phyloP scores from a whole-genome alignment of 2,797 vertebrate genomes.

The Melanotaenia trifasciata region DNA sequence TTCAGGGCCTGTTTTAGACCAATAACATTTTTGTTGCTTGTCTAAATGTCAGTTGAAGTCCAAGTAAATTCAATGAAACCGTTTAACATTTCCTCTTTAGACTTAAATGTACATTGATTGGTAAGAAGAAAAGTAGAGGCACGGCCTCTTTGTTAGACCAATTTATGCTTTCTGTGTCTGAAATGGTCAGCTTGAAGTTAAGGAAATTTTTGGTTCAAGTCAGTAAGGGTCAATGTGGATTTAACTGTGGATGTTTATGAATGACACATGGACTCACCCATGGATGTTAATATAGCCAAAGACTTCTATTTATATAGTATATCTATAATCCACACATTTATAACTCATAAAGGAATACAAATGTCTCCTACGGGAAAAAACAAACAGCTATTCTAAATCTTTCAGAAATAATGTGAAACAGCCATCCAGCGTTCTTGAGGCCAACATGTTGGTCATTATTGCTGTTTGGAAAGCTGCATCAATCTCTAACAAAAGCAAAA shows the following conservation, averaged over 20 bases:
- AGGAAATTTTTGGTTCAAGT: neutral
- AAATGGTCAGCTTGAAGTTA: neutral
- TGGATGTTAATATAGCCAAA: neutral
- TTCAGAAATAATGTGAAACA: neutral
- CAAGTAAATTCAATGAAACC: neutral
- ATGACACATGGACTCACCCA: neutral
- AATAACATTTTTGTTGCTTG: neutral
- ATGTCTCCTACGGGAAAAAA: neutral
- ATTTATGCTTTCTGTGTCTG: neutral
- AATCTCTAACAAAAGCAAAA: neutral
- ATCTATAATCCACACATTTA: neutral
- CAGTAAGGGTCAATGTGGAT: neutral
- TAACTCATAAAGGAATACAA: neutral
- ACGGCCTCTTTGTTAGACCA: neutral
- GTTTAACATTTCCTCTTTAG: neutral
- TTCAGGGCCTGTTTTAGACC: neutral
- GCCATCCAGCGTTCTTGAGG: neutral
- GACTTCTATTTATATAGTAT: neutral
- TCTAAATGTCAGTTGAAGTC: neutral
- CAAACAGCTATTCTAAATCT: neutral
- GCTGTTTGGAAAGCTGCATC: neutral
- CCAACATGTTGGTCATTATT: neutral
- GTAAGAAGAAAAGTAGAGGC: neutral
- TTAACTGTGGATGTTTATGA: neutral
- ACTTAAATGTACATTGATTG: neutral